A percentile compares a stretch with the other conserved stretches of the same genome.
Evolutionary conservation across 2,888 invertebrate genomes (phyloP).

Genomic region (Drosophila emarginata): DNA sequence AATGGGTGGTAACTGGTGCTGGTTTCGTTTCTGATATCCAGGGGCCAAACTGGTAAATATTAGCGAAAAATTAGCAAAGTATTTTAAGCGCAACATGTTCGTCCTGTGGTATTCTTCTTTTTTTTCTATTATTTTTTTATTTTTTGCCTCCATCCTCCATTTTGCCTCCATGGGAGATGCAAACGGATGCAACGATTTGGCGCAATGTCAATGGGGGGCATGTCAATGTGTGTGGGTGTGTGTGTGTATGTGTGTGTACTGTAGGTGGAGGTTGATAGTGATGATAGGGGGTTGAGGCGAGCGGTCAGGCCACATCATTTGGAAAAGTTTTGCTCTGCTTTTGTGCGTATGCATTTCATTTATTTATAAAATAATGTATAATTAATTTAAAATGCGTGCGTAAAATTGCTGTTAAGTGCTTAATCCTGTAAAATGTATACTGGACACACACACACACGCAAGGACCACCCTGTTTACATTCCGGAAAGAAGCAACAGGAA

Average conservation of each 20-base stretch:
- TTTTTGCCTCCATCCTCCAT: background rate
- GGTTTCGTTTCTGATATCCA: background rate
- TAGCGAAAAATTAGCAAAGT: constrained; percentile 77
- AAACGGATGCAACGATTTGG: constrained; percentile 2
- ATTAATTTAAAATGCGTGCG: constrained; percentile 76
- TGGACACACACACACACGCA: background rate
- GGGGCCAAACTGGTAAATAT: constrained; percentile 68
- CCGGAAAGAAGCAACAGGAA: constrained; percentile 3
- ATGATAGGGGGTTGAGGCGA: background rate
- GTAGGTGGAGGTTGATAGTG: too few species aligned
- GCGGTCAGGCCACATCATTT: constrained; percentile 37
- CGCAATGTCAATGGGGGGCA: background rate
- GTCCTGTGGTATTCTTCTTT: constrained; percentile 61
- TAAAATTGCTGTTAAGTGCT: constrained; percentile 72
- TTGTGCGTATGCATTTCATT: constrained; percentile 68
- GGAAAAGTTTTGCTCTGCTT: constrained; percentile 20
- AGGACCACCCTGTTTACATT: constrained; percentile 8
- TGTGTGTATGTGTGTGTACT: background rate
- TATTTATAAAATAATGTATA: constrained; percentile 73
- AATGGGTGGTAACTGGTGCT: constrained; percentile 2
- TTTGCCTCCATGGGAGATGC: constrained; percentile 23
- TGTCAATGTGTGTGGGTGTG: background rate
- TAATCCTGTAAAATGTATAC: constrained; percentile 67
- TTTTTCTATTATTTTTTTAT: too few species aligned
- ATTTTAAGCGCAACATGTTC: constrained; percentile 75